These are phyloP conservation scores for Heliocidaris erythrogramma DNA, from an alignment of 35 echinoderm and acorn worm species.

Conservation along the genomic window DNA sequence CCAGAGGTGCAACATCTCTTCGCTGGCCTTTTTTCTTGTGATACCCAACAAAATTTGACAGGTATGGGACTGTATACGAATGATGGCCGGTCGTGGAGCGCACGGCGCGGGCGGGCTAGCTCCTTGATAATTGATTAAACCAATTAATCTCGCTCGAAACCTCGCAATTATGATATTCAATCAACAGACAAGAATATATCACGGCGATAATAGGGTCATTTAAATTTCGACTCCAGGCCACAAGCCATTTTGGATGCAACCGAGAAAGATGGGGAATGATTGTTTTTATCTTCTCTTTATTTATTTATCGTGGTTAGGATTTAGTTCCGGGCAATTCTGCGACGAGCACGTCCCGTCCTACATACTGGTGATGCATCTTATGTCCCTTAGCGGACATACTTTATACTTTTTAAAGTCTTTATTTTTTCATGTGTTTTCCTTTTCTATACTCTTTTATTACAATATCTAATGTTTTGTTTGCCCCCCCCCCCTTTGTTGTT, in stretches of 20 bases:
- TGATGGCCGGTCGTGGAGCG: neutral
- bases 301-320: slow-evolving; percentile 1
- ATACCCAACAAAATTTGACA: slow-evolving; percentile 31
- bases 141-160: slow-evolving; percentile 42
- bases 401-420: neutral
- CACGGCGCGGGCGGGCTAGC: neutral
- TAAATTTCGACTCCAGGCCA: slow-evolving; percentile 25
- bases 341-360: neutral
- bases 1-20: neutral
- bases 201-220: slow-evolving; percentile 37
- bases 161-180: slow-evolving; percentile 19
- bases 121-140: slow-evolving; percentile 41
- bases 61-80: slow-evolving; percentile 10
- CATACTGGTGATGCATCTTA: neutral
- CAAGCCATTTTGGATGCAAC: neutral
- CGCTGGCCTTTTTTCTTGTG: neutral
- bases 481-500: neutral
- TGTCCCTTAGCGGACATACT: neutral
- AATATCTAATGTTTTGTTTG: neutral
- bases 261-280: neutral
- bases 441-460: neutral
- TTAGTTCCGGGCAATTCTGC: neutral
- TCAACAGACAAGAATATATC: slow-evolving; percentile 35
- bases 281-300: neutral
- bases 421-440: neutral